Percentiles rank a stretch among this genome's conserved stretches.
phyloP scores from a whole-genome alignment of 2,888 invertebrate genomes.

The Eristalis intricaria region DNA sequence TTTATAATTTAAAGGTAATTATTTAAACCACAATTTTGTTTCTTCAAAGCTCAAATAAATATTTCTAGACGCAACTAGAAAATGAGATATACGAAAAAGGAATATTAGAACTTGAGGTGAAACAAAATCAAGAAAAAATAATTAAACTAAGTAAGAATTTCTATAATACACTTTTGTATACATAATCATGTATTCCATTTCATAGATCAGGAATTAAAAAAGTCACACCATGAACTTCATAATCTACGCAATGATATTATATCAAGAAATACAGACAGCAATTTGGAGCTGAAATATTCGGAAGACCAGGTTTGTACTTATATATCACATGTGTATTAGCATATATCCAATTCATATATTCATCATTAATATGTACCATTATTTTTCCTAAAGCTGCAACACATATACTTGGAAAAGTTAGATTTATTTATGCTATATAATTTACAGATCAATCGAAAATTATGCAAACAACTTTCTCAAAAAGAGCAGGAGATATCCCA shows the following conservation, averaged over 20 bases:
- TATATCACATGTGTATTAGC: neutral
- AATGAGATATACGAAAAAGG: conserved; percentile 79
- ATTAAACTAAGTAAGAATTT: conserved; percentile 74
- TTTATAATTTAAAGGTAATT: conserved; percentile 77
- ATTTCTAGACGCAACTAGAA: conserved; percentile 77
- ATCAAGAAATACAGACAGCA: conserved; percentile 71
- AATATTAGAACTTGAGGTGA: conserved; percentile 77
- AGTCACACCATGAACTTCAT: conserved; percentile 73
- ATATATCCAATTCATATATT: too few species aligned
- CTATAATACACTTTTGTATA: neutral
- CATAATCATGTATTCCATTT: neutral
- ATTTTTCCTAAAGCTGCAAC: neutral
- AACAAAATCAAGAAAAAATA: conserved; percentile 76
- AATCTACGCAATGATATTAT: conserved; percentile 75
- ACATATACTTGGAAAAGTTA: too few species aligned
- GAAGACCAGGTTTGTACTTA: conserved; percentile 72
- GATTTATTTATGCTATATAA: neutral
- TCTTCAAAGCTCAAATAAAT: neutral
- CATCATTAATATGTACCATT: neutral
- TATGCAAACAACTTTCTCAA: conserved; percentile 76
- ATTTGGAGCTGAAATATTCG: conserved; percentile 65
- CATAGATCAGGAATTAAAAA: conserved; percentile 74
- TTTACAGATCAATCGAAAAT: conserved; percentile 77
- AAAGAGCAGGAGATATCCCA: conserved; percentile 76
- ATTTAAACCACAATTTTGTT: neutral